Evolutionary conservation across 2,113 vertebrate species (phyloP), one percentile per base, ranked within the genome.

Genomic region (Mormyrus iriodes): DNA sequence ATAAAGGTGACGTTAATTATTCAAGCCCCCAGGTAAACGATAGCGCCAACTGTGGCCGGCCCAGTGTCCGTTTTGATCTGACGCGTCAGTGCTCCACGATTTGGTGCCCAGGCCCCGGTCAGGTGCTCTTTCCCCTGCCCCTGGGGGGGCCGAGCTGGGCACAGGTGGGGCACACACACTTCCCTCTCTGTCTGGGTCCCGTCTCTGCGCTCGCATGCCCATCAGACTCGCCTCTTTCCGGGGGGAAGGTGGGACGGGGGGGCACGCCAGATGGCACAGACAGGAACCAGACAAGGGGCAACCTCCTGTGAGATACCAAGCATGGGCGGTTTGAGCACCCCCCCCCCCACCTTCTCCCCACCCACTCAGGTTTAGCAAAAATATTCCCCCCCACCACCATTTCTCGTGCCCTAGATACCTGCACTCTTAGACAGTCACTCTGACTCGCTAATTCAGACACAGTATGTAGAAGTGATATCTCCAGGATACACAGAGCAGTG

Each of bases 201-300:
- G 19, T 84, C 90, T 93, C 88, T 85, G 49, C 48, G 31, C 51
- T 35, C 31, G 21, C 49, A 27, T 46, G 88, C 92, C 94, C 92
- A 86, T 91, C 93, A 93, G 94, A 93, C 92, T 90, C 91, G 52
- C 90, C 90, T 92, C 92, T 52, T 86, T 93, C 95, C 94, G 91
- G 91, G 93, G 93, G 93, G 92, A 90, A 93, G 88, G 91, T 93
- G 94, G 94, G 93, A 94, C 94, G 94, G 94, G 93, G 58, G 95
- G 95, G 94, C 92, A 91, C 92, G 94, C 95, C 96, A 96, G 95
- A 95, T 96, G 95, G 95, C 93, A 93, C 92, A 92, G 94, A 92
- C 93, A 94, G 94, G 92, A 93, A 91, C 92, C 91, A 91, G 93
- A 91, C 92, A 93, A 91, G 92, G 93, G 93, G 94, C 93, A 92